Conservation (phyloP, 2,797 vertebrate species). For the Sciurus carolinensis region DNA sequence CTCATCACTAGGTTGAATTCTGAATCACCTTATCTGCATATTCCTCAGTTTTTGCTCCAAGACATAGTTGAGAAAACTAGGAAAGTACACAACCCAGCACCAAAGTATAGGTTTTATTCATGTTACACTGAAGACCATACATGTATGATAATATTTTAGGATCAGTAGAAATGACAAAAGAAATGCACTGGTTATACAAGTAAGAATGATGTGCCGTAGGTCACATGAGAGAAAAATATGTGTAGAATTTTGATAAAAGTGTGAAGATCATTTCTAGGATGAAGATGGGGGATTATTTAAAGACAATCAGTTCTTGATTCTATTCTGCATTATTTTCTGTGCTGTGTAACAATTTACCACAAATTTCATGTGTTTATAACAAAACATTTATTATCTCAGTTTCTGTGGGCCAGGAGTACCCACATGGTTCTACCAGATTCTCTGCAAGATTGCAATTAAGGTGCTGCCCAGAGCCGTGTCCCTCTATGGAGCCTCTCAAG, state of each 20-base stretch:
- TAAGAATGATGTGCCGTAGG: background rate
- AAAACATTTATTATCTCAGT: background rate
- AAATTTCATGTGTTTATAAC: conserved; percentile 8
- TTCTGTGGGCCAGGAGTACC: background rate
- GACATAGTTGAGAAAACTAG: background rate
- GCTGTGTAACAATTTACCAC: background rate
- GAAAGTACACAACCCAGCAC: background rate
- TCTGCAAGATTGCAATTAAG: background rate
- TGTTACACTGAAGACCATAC: background rate
- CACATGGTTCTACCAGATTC: background rate
- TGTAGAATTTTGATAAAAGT: background rate
- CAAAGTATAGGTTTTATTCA: background rate
- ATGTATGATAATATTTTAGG: background rate
- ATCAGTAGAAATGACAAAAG: background rate
- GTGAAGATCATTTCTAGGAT: background rate
- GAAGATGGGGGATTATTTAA: background rate
- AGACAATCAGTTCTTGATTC: background rate
- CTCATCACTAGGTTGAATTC: background rate
- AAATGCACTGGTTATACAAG: background rate
- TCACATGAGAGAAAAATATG: background rate
- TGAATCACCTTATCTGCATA: background rate
- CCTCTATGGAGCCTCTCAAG: background rate
- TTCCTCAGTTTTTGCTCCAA: background rate
- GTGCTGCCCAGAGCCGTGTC: background rate
- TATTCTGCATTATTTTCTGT: conserved; percentile 19